Evolutionary conservation across 2,113 vertebrate genomes (phyloP).

Genomic region (Forbesichthys papilliferus): DNA sequence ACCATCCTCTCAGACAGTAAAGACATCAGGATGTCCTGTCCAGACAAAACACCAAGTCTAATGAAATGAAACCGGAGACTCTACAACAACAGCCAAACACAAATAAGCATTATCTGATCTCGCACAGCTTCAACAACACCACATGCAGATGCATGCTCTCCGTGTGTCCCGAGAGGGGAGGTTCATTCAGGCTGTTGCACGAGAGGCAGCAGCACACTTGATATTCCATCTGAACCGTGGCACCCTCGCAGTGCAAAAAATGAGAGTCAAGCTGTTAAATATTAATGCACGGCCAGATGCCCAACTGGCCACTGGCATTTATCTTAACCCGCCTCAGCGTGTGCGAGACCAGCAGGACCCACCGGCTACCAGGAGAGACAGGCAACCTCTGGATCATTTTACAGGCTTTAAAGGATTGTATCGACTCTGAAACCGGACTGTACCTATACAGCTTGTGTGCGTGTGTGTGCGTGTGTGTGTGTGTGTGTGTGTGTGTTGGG

Average conservation of each 20-base stretch:
- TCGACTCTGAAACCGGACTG: slow-evolving; percentile 62
- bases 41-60: not conserved
- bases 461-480: too few relatives aligned
- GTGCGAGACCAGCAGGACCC: slow-evolving; percentile 60
- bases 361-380: slow-evolving; percentile 53
- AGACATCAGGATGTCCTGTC: not conserved
- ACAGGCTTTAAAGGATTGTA: slow-evolving; percentile 68
- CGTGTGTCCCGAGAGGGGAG: slow-evolving; percentile 9
- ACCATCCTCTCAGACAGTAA: not conserved
- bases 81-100: slow-evolving; percentile 17
- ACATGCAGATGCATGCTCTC: slow-evolving; percentile 5
- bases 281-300: slow-evolving; percentile 73
- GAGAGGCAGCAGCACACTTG: slow-evolving; percentile 40
- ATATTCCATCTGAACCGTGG: slow-evolving; percentile 54
- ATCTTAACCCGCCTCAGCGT: slow-evolving; percentile 70
- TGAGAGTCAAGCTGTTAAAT: slow-evolving; percentile 75
- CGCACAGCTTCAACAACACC: slow-evolving; percentile 10
- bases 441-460: slow-evolving; percentile 48
- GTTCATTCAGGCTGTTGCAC: slow-evolving; percentile 29
- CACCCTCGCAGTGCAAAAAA: slow-evolving; percentile 61
- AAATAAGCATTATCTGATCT: slow-evolving; percentile 13
- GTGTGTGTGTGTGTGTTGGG: not conserved
- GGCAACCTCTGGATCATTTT: slow-evolving; percentile 73
- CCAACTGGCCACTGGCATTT: slow-evolving; percentile 68
- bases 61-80: slow-evolving; percentile 21